Conservation (phyloP, 2,797 vertebrate genomes). For the Margarornis squamiger region DNA sequence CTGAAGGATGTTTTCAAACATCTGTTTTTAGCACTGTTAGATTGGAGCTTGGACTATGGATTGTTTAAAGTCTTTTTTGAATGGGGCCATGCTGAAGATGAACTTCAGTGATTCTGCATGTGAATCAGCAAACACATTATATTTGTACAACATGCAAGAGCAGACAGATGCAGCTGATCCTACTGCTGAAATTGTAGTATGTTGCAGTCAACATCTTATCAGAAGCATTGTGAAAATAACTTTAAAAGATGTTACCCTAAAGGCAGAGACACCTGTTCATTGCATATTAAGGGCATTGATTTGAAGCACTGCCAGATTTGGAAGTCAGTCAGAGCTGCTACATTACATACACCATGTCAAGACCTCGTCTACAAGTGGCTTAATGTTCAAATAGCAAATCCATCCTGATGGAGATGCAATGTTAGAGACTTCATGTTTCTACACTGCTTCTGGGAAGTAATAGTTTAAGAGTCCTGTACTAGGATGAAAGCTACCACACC, state of each 20-base stretch:
- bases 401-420: not conserved
- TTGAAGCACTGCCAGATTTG: not conserved
- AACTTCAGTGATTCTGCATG: not conserved
- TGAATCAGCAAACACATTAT: not conserved
- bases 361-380: not conserved
- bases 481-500: not conserved
- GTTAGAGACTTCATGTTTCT: not conserved
- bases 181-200: not conserved
- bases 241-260: not conserved
- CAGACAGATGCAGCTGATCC: not conserved
- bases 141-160: not conserved
- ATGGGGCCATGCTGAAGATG: not conserved
- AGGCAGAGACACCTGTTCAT: not conserved
- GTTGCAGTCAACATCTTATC: not conserved
- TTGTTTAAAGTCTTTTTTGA: not conserved
- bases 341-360: not conserved
- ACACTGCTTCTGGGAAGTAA: not conserved
- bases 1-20: constrained; percentile 35
- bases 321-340: not conserved
- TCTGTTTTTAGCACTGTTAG: constrained; percentile 18
- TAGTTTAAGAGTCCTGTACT: not conserved
- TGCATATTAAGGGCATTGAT: not conserved
- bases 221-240: not conserved
- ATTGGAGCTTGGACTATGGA: not conserved
- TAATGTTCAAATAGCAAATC: not conserved